Base-by-base conservation (phyloP, 2,113 vertebrate genomes). In the Hypocryptadius cinnamomeus region DNA sequence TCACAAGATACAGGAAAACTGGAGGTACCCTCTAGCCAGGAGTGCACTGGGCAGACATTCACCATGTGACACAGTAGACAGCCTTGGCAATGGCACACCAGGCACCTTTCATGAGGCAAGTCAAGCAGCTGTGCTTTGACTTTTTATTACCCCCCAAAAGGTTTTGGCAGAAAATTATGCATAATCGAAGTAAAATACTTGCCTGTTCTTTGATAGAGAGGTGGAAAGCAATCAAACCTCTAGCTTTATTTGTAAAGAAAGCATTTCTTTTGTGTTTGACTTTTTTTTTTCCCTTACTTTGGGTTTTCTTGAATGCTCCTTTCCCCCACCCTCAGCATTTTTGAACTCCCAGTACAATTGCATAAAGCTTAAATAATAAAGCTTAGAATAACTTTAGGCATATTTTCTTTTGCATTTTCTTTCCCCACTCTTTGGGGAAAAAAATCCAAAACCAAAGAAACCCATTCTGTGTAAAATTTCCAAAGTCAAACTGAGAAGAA, bases 21-120 rank as follows among this genome's bases (percentile, higher is more conserved):
- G 50, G 70, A 59, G 27, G 15, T 6, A 2, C 5, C 47, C 10
- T 48, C 15, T 21, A 68, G 31, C n/a, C 45, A n/a, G 25, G 42
- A 71, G 47, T 7, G 37, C 53, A 0, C 45, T 44, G 69, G 50
- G 6, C 53, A 33, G 68, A 13, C 8, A 5, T 25, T 39, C 5
- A 17, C 8, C 2, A 0, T 24, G 0, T 4, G 19, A 13, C 22
- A 7, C 27, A 8, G 15, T 13, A 39, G 42, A 10, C 37, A 30
- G 31, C 8, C 21, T 8, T 37, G 47, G 79, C 51, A 53, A 0
- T 28, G 59, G 30, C 54, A 40, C 30, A 50, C 33, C 57, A 37
- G 39, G 48, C 74, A 48, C 47, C 48, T 85, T 69, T 54, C 73
- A 4, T 5, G 15, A 45, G 17, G 10, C 3, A 2, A 11, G n/a